Conservation (phyloP, 2,888 invertebrate genomes). For the Julus scandinavius region DNA sequence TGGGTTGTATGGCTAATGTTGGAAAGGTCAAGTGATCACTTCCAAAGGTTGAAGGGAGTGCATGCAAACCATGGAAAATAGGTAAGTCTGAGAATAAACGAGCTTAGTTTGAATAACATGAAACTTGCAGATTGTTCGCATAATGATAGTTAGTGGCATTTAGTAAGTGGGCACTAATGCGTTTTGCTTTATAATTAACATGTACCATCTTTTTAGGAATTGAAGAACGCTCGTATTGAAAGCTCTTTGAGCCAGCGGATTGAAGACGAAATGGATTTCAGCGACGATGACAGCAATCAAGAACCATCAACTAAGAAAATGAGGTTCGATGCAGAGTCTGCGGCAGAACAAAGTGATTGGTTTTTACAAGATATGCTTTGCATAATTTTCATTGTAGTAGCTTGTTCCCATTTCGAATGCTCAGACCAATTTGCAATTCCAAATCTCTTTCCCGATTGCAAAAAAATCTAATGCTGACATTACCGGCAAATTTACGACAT, state of each 20-base stretch:
- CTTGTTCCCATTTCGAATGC: not conserved
- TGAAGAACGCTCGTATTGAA: slow-evolving; percentile 75
- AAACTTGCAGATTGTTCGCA: not conserved
- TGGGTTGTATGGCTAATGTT: not conserved
- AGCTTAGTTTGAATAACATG: not conserved
- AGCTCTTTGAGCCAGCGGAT: slow-evolving; percentile 74
- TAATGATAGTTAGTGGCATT: not conserved
- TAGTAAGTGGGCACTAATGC: not conserved
- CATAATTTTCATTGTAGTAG: not conserved
- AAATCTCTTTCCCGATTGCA: not conserved
- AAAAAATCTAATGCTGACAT: not conserved
- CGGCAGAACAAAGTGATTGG: slow-evolving; percentile 41
- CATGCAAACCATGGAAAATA: slow-evolving; percentile 39
- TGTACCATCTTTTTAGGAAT: slow-evolving; percentile 70
- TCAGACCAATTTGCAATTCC: not conserved
- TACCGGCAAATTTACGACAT: no score
- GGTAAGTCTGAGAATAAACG: slow-evolving; percentile 42
- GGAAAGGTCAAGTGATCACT: slow-evolving; percentile 22
- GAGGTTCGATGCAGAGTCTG: slow-evolving; percentile 52
- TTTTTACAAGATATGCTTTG: not conserved
- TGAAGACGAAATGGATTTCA: slow-evolving; percentile 89
- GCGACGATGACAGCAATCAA: slow-evolving; percentile 73
- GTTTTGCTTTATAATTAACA: not conserved
- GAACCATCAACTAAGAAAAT: slow-evolving; percentile 53
- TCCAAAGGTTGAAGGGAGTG: slow-evolving; percentile 19